These are phyloP conservation scores for Lichenostomus cassidix DNA, from an alignment of 2,113 vertebrate species.

Conservation along the genomic window DNA sequence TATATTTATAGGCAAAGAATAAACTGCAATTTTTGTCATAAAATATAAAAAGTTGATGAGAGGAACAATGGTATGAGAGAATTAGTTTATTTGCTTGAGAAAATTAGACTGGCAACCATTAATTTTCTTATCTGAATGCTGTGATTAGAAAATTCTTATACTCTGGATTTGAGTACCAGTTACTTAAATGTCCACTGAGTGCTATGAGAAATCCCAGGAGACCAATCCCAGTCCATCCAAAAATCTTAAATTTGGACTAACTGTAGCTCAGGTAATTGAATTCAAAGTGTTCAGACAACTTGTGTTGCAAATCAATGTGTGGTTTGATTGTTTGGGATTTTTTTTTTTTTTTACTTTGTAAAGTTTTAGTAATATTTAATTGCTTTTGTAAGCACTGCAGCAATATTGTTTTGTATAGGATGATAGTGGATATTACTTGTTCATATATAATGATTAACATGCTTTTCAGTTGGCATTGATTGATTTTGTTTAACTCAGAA, in stretches of 20 bases:
- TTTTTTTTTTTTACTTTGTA: neutral
- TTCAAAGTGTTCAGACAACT: neutral
- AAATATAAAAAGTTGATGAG: neutral
- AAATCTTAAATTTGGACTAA: neutral
- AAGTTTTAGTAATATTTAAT: neutral
- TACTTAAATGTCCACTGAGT: neutral
- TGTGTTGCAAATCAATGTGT: neutral
- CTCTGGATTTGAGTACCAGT: neutral
- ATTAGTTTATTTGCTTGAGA: neutral
- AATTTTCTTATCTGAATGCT: neutral
- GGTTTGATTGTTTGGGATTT: neutral
- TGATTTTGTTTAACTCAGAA: conserved; percentile 1
- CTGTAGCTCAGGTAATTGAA: neutral
- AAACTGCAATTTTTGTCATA: neutral
- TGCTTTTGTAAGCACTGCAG: neutral
- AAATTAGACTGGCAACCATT: neutral
- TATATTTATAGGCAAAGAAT: neutral
- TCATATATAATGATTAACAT: neutral
- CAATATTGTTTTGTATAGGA: neutral
- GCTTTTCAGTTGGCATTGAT: neutral
- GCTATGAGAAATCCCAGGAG: neutral
- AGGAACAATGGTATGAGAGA: neutral
- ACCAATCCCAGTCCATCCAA: neutral
- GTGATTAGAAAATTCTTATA: neutral
- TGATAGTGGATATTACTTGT: neutral